Base-by-base conservation (phyloP, 2,888 invertebrate genomes). In the Ochropacha duplaris region DNA sequence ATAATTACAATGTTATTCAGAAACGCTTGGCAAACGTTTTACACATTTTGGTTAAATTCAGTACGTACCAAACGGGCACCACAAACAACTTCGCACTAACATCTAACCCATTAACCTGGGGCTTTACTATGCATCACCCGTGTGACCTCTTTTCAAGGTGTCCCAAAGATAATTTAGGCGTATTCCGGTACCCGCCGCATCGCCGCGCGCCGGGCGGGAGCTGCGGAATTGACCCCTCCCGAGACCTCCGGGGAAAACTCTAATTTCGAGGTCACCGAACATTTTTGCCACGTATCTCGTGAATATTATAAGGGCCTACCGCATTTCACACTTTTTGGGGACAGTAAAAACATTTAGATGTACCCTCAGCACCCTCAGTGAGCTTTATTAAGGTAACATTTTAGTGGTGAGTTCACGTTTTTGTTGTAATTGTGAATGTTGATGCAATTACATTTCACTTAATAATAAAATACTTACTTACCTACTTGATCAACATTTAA, bases 141-240 rank as follows among this genome's bases (percentile, higher is more conserved):
- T 70, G 79, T 81, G 87, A 85, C 84, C 86, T 84, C 79, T 75
- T 83, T 76, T 74, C 69, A 72, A 81, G 78, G 81, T 80, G 81
- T 84, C 82, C 83, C 81, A 74, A 78, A 86, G 82, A 86, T 86
- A 86, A 86, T 88, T 87, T 84, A 80, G 78, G 82, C 79, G 69
- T 69, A 39, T 34, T 4, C 44, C 71, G 76, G 76, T 72, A 71
- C 76, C 66, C 69, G 72, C n/a, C n/a, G n/a, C n/a, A n/a, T n/a
- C n/a, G n/a, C n/a, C n/a, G n/a, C n/a, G n/a, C 68, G 72, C 68
- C 72, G 80, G 86, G 85, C 82, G 81, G 81, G 77, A 84, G 82
- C 81, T 81, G 74, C 79, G 75, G 81, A 87, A 86, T 86, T 84
- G 85, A 83, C n/a, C 83, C 83, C 69, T 65, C 69, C 69, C 69